phyloP scores from a whole-genome alignment of 2,113 vertebrate species.

The Corvus hawaiiensis region DNA sequence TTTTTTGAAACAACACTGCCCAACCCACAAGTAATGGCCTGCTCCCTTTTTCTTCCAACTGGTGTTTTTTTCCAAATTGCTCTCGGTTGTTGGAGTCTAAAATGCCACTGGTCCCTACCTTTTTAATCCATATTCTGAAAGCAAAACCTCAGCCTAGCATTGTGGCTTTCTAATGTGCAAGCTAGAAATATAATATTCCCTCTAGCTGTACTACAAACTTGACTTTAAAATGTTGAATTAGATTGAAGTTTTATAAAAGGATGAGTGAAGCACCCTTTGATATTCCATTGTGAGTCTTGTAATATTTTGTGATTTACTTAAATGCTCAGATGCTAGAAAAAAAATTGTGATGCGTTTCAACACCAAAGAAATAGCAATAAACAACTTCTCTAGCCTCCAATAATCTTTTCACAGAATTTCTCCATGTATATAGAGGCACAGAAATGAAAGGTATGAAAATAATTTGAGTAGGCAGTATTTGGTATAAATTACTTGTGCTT shows the following conservation, averaged over 20 bases:
- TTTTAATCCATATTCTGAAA: background rate
- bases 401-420: background rate
- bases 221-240: background rate
- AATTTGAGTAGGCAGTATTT: background rate
- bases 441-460: background rate
- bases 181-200: background rate
- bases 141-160: background rate
- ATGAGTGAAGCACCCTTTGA: background rate
- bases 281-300: background rate
- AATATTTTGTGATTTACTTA: background rate
- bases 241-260: background rate
- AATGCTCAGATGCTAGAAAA: background rate
- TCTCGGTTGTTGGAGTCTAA: background rate
- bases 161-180: background rate
- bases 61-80: background rate
- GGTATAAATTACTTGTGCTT: background rate
- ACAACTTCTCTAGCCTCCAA: background rate
- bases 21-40: background rate
- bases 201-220: background rate
- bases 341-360: background rate
- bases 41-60: background rate
- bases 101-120: background rate
- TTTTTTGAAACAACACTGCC: background rate
- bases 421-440: background rate
- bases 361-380: background rate